Base-by-base conservation (phyloP, 2,113 vertebrate genomes). In the Eurystomus gularis region DNA sequence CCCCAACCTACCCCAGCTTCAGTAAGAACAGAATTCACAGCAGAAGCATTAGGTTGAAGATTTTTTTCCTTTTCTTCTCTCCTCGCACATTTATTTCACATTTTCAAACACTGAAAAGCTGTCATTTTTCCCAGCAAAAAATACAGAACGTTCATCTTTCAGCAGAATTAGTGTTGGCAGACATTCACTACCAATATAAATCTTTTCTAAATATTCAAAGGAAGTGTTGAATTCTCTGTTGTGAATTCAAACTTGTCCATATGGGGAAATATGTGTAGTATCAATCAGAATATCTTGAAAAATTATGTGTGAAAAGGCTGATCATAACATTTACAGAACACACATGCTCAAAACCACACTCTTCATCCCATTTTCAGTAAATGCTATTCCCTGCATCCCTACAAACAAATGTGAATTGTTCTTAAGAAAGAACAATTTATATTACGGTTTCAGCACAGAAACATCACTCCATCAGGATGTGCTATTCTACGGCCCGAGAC, bases 321-420 rank as follows among this genome's bases (percentile, higher is more conserved):
- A 96, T 97, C 94, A 96, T 91, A 96, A 97, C 95, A 97, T 96
- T 97, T 97, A 97, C 95, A 91, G 89, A 96, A 95, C 40, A 87
- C 64, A 96, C 79, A 88, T 77, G 76, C 77, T 96, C 73, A 82
- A 82, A 96, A 79, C 65, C 48, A 88, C 61, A 80, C 62, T 75
- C 71, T 66, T 90, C 13, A 52, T 82, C 61, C 93, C 61, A 82
- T 93, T 94, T 88, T 93, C 86, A 79, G 73, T 52, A 87, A 93
- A 91, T 13, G 57, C 69, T 68, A 23, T 72, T 96, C 37, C 37
- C 11, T 57, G 21, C 28, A 29, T 51, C 35, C 84, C 69, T 78
- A 60, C 69, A 79, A 82, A 84, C 49, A 23, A 84, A 68, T 0
- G 2, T 9, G 35, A 91, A 44, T 15, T 44, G 28, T 49, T 93